Evolutionary conservation across 2,888 invertebrate genomes (phyloP).

Genomic region (Crocallis elinguaria): DNA sequence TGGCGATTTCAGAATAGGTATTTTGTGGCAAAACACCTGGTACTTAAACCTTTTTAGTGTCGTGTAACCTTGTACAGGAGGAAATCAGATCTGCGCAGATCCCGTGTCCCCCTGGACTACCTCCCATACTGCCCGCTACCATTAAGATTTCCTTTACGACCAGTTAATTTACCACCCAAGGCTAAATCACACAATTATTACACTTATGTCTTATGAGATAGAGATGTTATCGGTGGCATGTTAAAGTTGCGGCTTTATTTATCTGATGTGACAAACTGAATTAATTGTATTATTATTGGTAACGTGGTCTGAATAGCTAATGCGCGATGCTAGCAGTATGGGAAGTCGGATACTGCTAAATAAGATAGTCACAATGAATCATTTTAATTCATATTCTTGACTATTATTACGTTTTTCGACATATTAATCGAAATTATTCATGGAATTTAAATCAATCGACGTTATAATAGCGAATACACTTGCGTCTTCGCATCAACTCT

Average conservation of each 20-base stretch:
- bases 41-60: too few relatives aligned
- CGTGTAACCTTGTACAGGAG: too few relatives aligned
- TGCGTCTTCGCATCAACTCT: too few relatives aligned
- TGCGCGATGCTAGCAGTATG: slow-evolving; percentile 19
- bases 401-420: too few relatives aligned
- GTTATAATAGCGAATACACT: too few relatives aligned
- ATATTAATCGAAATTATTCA: too few relatives aligned
- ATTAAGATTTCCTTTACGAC: slow-evolving; percentile 27
- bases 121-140: slow-evolving; percentile 32
- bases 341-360: background rate
- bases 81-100: slow-evolving; percentile 25
- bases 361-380: too few relatives aligned
- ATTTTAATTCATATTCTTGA: too few relatives aligned
- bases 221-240: slow-evolving; percentile 10
- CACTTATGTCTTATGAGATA: slow-evolving; percentile 22
- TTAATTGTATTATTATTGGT: slow-evolving; percentile 81
- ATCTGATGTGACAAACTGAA: slow-evolving; percentile 71
- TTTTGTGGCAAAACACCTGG: too few relatives aligned
- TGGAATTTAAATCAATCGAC: too few relatives aligned
- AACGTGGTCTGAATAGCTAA: slow-evolving; percentile 63
- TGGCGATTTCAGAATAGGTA: too few relatives aligned
- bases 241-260: slow-evolving; percentile 33
- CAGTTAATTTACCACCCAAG: slow-evolving; percentile 30
- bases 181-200: slow-evolving; percentile 1
- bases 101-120: slow-evolving; percentile 34